Evolutionary conservation across 1,140 invertebrate genomes (phyloP), one percentile per base, ranked within the genome.

Genomic region (Magallana ariakensis): DNA sequence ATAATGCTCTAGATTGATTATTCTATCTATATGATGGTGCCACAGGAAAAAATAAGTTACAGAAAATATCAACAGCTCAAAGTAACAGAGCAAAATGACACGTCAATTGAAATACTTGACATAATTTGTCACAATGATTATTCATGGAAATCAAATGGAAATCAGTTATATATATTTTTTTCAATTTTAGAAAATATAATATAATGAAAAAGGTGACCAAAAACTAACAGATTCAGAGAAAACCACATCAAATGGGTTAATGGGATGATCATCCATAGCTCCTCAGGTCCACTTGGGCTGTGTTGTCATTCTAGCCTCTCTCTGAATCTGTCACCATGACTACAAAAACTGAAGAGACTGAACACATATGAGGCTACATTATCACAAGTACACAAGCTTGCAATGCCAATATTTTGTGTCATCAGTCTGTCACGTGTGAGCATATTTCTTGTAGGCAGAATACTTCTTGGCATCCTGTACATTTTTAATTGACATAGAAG

Each of bases 381-480:
- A 70, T 70, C 66, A 70, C 66, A 70, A 70, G 66, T 70, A 70
- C 66, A 70, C 22, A 33, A 70, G 66, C 19, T 70, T 70, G 66
- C 66, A 70, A 26, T 70, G 66, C 33, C 66, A 46, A 46, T 70
- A 11, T 70, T 70, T 26, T 70, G 22, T 70, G 66, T 26, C 33
- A 26, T 26, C 66, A 26, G 66, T 26, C 66, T 22, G 80, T 89
- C 86, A 89, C 46, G 88, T 84, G 83, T 87, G 88, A 82, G 88
- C 81, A 86, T 80, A 90, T 86, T 89, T 89, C 19, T 70, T 70
- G 82, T 89, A 90, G 75, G 85, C 85, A 15, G 85, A 82, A 56
- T 89, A 89, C 75, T 70, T 85, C 60, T 87, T 90, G 58, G 88
- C 83, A 80, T 90, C 87, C 83, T 89, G 86, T 56, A 89, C 88